phyloP scores from a whole-genome alignment of 2,113 vertebrate genomes.

The Sapajus apella region DNA sequence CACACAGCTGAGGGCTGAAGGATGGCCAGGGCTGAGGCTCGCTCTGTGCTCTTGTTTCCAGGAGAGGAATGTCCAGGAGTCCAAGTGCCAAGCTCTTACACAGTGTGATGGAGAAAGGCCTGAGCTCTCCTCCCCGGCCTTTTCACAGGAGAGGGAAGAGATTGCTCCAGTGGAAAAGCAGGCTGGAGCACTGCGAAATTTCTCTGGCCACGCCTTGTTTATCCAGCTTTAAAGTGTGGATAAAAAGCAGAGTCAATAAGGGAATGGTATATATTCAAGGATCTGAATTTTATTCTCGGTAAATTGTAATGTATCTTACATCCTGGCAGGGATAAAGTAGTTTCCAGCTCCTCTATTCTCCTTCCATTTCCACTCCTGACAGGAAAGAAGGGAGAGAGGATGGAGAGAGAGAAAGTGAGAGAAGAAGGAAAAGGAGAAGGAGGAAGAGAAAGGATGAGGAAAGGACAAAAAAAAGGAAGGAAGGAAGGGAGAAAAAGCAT shows the following conservation, averaged over 20 bases:
- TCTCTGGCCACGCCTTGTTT: neutral
- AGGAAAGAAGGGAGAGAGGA: neutral
- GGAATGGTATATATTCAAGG: neutral
- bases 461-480: rapidly evolving
- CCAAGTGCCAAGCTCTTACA: neutral
- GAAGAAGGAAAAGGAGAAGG: no score
- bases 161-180: neutral
- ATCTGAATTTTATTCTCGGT: neutral
- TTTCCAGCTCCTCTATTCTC: neutral
- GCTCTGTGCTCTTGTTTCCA: neutral
- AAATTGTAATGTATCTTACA: neutral
- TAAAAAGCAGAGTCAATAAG: neutral
- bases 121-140: neutral
- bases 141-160: neutral
- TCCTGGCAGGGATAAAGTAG: neutral
- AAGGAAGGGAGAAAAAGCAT: neutral
- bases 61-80: neutral
- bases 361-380: neutral
- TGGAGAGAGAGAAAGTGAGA: neutral
- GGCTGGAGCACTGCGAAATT: neutral
- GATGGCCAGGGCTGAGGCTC: neutral
- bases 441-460: no score
- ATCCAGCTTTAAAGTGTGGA: neutral
- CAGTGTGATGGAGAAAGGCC: rapidly evolving
- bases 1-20: rapidly evolving